These are phyloP conservation scores for Mesorhabditis sp. DNA, from an alignment of 2,888 invertebrate species.

Conservation along the genomic window DNA sequence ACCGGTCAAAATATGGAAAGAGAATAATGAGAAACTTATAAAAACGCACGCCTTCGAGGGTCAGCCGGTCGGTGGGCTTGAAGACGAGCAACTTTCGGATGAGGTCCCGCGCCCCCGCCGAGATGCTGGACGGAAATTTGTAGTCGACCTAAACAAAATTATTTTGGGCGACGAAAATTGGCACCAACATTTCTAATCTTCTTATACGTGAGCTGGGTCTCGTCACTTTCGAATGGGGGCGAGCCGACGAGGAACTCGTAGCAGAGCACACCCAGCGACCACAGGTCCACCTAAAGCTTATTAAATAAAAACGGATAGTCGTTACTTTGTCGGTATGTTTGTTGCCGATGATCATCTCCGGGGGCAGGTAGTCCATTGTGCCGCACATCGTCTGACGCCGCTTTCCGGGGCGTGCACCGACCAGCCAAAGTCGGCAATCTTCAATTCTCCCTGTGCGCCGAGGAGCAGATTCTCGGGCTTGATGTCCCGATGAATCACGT, in stretches of 20 bases:
- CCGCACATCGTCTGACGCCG: constrained; percentile 50
- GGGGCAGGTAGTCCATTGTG: constrained; percentile 55
- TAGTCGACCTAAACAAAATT: background rate
- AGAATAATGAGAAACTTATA: background rate
- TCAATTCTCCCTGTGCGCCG: constrained; percentile 48
- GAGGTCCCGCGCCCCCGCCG: background rate
- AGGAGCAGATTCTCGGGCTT: constrained; percentile 46
- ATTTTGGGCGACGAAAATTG: background rate
- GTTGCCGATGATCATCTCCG: constrained; percentile 83
- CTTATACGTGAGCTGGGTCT: constrained; percentile 59
- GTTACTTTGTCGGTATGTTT: constrained; percentile 69
- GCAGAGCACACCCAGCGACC: constrained; percentile 90
- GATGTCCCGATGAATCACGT: constrained; percentile 57
- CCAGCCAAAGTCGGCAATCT: constrained; percentile 57
- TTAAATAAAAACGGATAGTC: background rate
- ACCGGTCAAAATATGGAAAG: background rate
- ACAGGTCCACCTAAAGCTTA: constrained; percentile 72
- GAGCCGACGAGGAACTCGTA: constrained; percentile 86
- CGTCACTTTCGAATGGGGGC: constrained; percentile 81
- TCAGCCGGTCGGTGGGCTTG: background rate
- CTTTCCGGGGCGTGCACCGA: constrained; percentile 52
- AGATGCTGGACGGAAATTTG: background rate
- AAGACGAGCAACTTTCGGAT: background rate
- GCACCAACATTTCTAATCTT: constrained; percentile 58
- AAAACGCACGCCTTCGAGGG: background rate